phyloP scores from a whole-genome alignment of 2,113 vertebrate genomes.

The Sterna hirundo region DNA sequence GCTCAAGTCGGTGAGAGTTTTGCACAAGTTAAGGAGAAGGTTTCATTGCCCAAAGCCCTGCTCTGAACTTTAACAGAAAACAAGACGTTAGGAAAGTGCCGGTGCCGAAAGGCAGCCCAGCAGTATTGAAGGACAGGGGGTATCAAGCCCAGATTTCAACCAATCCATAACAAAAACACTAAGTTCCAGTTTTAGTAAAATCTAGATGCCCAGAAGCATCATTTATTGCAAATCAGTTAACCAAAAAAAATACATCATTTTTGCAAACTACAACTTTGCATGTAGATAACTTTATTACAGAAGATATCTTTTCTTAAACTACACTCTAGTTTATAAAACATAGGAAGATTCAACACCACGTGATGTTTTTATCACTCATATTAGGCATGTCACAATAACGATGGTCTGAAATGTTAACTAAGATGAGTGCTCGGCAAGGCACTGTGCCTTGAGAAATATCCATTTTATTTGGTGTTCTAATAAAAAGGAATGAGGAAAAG shows the following conservation, averaged over 20 bases:
- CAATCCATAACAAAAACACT: neutral
- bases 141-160: neutral
- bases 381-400: conserved; percentile 35
- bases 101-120: neutral
- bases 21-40: neutral
- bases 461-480: conserved; percentile 74
- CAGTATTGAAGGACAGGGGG: neutral
- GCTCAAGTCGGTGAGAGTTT: neutral
- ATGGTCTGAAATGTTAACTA: conserved; percentile 28
- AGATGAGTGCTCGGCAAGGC: conserved; percentile 61
- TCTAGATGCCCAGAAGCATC: conserved; percentile 69
- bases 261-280: conserved; percentile 82
- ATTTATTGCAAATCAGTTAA: conserved; percentile 91
- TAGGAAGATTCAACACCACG: conserved; percentile 69
- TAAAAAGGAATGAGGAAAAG: conserved; percentile 51
- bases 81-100: neutral
- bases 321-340: conserved; percentile 83
- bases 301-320: conserved; percentile 78
- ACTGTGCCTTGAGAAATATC: conserved; percentile 66
- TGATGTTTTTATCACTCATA: conserved; percentile 65
- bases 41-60: neutral
- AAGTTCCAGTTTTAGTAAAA: conserved; percentile 62
- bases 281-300: conserved; percentile 77
- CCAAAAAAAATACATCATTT: conserved; percentile 81
- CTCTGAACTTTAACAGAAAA: neutral